Percentiles rank a stretch among this genome's conserved stretches.
These are phyloP conservation scores for Sphaerophoria taeniata DNA, from an alignment of 2,888 invertebrate species.

Conservation along the genomic window DNA sequence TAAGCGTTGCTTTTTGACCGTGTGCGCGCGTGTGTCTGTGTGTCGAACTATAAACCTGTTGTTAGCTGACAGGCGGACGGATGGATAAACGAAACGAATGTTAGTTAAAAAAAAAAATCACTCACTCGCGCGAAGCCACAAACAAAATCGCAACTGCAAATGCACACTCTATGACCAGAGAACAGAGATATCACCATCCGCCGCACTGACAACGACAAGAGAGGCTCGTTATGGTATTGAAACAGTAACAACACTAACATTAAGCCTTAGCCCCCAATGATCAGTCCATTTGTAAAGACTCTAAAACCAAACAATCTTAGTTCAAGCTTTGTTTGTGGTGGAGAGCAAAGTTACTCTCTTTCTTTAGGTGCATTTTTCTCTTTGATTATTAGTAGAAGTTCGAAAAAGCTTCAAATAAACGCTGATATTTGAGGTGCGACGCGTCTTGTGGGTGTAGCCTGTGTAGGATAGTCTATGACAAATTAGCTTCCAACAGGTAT, in stretches of 20 bases:
- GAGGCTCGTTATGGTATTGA: conserved; percentile 23
- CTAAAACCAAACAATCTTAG: conserved; percentile 45
- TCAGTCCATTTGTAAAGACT: background rate
- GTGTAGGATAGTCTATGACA: conserved; percentile 6
- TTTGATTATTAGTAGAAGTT: conserved; percentile 15
- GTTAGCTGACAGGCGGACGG: background rate
- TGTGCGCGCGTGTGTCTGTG: conserved; percentile 40
- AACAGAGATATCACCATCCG: conserved; percentile 7
- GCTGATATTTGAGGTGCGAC: conserved; percentile 12
- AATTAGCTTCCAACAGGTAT: conserved; percentile 7
- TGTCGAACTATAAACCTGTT: conserved; percentile 56
- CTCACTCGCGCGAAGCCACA: conserved; percentile 59
- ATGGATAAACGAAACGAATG: conserved; percentile 5
- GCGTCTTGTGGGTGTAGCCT: conserved; percentile 29
- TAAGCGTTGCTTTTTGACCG: conserved; percentile 26
- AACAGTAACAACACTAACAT: conserved; percentile 16
- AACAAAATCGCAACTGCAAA: conserved; percentile 62
- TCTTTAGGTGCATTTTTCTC: background rate
- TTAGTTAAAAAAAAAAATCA: conserved; percentile 17
- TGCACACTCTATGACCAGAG: conserved; percentile 70
- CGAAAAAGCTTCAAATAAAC: conserved; percentile 1
- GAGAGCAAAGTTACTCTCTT: conserved; percentile 11
- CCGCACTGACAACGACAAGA: background rate
- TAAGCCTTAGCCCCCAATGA: conserved; percentile 43
- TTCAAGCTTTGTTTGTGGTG: conserved; percentile 26